These are phyloP conservation scores for Psylliodes chrysocephalus DNA, from an alignment of 2,888 invertebrate species.

Conservation along the genomic window DNA sequence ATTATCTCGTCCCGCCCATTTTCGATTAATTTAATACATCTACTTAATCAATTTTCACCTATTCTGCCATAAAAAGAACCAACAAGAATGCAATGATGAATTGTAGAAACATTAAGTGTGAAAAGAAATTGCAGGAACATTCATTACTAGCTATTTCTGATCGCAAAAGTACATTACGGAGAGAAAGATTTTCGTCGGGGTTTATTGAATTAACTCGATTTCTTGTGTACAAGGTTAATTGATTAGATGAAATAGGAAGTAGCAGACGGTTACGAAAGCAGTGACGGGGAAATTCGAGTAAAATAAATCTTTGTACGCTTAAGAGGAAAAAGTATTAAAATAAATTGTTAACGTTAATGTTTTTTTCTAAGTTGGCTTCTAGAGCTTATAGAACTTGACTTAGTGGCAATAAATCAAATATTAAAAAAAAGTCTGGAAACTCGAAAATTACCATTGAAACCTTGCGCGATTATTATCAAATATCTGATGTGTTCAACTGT, in stretches of 20 bases:
- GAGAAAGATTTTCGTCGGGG: neutral
- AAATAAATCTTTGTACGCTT: too few relatives aligned
- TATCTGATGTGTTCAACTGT: too few relatives aligned
- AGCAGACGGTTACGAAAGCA: neutral
- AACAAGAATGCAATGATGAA: neutral
- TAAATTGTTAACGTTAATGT: too few relatives aligned
- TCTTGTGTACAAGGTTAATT: neutral
- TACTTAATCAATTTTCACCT: neutral
- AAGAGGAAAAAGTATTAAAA: too few relatives aligned
- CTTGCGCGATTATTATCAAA: too few relatives aligned
- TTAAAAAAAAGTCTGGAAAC: too few relatives aligned
- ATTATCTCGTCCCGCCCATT: neutral
- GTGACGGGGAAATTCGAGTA: neutral
- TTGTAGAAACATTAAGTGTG: conserved; percentile 1
- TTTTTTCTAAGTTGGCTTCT: too few relatives aligned
- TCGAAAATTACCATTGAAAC: too few relatives aligned
- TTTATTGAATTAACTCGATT: neutral
- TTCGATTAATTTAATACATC: neutral
- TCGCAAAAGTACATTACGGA: neutral
- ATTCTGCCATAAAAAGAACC: neutral
- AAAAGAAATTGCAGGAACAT: neutral
- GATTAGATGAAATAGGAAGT: neutral
- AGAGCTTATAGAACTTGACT: too few relatives aligned
- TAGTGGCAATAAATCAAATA: too few relatives aligned
- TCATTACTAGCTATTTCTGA: neutral